Base-by-base conservation (phyloP, 2,888 invertebrate species). In the Microctonus brassicae region DNA sequence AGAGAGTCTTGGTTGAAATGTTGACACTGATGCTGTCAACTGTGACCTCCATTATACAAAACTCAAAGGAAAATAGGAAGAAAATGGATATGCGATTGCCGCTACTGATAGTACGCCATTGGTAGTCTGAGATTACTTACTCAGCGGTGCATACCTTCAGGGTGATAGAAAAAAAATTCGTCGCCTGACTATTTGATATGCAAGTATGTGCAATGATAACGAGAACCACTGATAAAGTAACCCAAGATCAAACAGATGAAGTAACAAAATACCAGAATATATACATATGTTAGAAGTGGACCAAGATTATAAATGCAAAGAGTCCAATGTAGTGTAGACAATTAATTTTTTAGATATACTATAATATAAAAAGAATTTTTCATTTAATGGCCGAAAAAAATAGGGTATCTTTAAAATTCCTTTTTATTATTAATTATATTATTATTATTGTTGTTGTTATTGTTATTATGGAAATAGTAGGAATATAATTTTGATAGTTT, bases 261-360 rank as follows among this genome's bases (percentile, higher is more conserved):
- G 58, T n/a, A 17, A 33, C 24, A 26, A 13, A 55, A 62, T 6
- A 10, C 3, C 5, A 42, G 42, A 42, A 42, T n/a, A 42, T 42
- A 10, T n/a, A 58, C 55, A 22, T 9, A 47, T 34, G 26, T 26
- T 65, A 60, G 36, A 65, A 61, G 64, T 76, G 72, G 74, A 72
- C 73, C 77, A 81, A 81, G 78, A 81, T 83, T 78, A 77, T 73
- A 67, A 78, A 82, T 82, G 76, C 78, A 80, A 81, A 78, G 75
- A 79, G 76, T 75, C 76, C 71, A 74, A 57, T 60, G 42, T 6
- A 60, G 34, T 34, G 34, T n/a, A 60, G 22, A 33, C 13, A 20
- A 53, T 53, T 9, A 13, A 24, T 24, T 24, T 53, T 53, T 24
- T 53, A n/a, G n/a, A 39, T n/a, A n/a, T n/a, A n/a, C n/a, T n/a